Evolutionary conservation across 1,140 invertebrate genomes (phyloP).

Genomic region (Colletes gigas): DNA sequence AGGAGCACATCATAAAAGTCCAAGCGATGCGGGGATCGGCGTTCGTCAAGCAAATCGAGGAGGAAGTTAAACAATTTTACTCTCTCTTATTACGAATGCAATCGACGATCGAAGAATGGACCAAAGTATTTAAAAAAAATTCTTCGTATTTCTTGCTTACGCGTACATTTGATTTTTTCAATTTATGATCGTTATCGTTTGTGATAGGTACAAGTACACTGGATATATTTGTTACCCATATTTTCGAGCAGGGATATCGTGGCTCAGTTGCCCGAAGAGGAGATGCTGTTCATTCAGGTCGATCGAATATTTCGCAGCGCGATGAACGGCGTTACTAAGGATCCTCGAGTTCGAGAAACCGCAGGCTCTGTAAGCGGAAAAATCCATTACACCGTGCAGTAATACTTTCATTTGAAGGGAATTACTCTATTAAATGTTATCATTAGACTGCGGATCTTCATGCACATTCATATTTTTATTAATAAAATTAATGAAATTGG

Average conservation of each 20-base stretch:
- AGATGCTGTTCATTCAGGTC: slow-evolving; percentile 88
- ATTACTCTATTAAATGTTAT: too few relatives aligned
- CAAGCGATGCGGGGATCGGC: slow-evolving; percentile 86
- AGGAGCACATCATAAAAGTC: slow-evolving; percentile 86
- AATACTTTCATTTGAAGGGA: too few relatives aligned
- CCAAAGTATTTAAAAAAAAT: slow-evolving; percentile 79
- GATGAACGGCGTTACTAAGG: slow-evolving; percentile 87
- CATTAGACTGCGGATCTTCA: too few relatives aligned
- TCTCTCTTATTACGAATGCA: slow-evolving; percentile 82
- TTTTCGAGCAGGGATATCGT: slow-evolving; percentile 97
- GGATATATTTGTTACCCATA: slow-evolving; percentile 95
- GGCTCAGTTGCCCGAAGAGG: slow-evolving; percentile 96
- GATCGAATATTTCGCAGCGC: slow-evolving; percentile 89
- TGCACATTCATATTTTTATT: too few relatives aligned
- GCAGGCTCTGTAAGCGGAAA: slow-evolving; percentile 82
- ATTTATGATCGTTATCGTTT: neutral
- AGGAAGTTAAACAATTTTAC: slow-evolving; percentile 86
- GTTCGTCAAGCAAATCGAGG: slow-evolving; percentile 85
- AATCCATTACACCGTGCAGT: neutral
- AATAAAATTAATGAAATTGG: too few relatives aligned
- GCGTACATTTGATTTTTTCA: neutral
- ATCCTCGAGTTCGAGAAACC: slow-evolving; percentile 88
- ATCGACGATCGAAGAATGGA: slow-evolving; percentile 84
- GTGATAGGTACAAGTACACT: slow-evolving; percentile 87
- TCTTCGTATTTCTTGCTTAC: neutral